Base-by-base conservation (phyloP, 2,888 invertebrate genomes). In the Chalcosyrphus nemorum region DNA sequence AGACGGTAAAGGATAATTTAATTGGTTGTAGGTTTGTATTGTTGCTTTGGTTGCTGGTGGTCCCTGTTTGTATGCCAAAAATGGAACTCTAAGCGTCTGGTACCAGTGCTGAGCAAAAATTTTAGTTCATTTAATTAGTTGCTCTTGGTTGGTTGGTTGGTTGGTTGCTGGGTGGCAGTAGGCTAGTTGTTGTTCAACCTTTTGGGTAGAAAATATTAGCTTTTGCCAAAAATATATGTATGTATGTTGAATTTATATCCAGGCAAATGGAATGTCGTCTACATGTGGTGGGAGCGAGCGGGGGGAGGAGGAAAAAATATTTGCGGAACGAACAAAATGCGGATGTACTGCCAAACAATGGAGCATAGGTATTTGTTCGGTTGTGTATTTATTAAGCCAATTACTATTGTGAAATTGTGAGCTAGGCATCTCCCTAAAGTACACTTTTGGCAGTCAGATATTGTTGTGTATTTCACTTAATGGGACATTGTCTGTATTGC, bases 91-190 rank as follows among this genome's bases (percentile, higher is more conserved):
- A 5, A 7, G 2, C 7, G 6, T 29, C 27, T 27, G 17, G 38
- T 24, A 13, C 24, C 59, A 50, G 11, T 27, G 50, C 71, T 38
- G 57, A 45, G 56, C 70, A 38, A 47, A 70, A 59, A 71, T 50
- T 50, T 59, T 13, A 19, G 32, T 56, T 74, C 74, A 63, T 74
- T 74, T 63, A 74, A 74, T 74, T 74, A 54, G 74, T 63, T 45
- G 54, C 63, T 63, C 27, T 63, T 45, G 43, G 43, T 4, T 56
- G 43, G 43, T 45, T 68, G 29, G 63, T 43, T 63, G 15, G 54
- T 3, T 45, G 27, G 17, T 9, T 27, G 6, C 7, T 11, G n/a
- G 27, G 15, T 27, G 19, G 13, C n/a, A n/a, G n/a, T n/a, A n/a
- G n/a, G 7, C n/a, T 24, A 71, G 27, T 50, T 43, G 13, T 15